A percentile compares a stretch with the other conserved stretches of the same genome.
phyloP scores from a whole-genome alignment of 2,888 invertebrate species.

The Lepidocyrtoides sp. region DNA sequence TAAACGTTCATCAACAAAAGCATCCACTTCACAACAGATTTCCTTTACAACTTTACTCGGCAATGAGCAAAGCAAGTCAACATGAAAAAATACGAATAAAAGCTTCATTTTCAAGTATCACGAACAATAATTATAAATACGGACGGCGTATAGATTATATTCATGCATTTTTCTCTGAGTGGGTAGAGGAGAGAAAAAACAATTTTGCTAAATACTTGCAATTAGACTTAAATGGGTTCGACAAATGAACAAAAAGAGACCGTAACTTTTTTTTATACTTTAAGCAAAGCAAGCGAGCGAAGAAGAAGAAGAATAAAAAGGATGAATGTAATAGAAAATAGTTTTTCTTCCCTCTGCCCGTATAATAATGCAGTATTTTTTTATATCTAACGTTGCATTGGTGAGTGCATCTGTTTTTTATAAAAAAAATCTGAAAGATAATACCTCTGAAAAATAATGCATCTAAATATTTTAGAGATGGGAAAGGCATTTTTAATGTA shows the following conservation, averaged over 20 bases:
- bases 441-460: neutral
- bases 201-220: slow-evolving; percentile 76
- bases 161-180: slow-evolving; percentile 34
- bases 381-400: neutral
- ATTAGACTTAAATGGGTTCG: slow-evolving; percentile 77
- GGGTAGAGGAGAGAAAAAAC: slow-evolving; percentile 40
- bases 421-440: neutral
- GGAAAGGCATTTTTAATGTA: neutral
- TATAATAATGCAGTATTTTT: neutral
- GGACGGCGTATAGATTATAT: slow-evolving; percentile 1
- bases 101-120: slow-evolving; percentile 65
- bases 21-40: neutral
- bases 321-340: neutral
- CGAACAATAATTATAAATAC: slow-evolving; percentile 74
- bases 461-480: neutral
- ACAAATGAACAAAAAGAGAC: slow-evolving; percentile 79
- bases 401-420: neutral
- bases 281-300: neutral
- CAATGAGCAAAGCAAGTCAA: slow-evolving; percentile 36
- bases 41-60: neutral
- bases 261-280: slow-evolving; percentile 65
- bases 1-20: neutral
- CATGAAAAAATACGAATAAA: slow-evolving; percentile 52
- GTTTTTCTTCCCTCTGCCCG: neutral
- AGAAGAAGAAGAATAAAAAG: neutral